Conservation (phyloP, 1,140 invertebrate species). For the Eupristina koningsbergeri region DNA sequence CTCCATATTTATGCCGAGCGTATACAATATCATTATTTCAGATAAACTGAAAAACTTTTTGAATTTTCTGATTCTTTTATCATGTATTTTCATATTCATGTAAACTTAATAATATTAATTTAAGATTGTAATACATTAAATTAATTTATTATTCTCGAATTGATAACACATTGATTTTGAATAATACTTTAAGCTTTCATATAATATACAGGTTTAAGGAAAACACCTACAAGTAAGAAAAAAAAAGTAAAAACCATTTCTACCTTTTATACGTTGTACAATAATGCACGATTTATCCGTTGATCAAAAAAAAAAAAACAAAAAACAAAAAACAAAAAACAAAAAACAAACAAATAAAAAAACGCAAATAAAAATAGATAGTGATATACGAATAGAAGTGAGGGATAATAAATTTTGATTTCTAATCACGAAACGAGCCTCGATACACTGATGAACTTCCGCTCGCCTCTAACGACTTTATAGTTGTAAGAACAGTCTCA, state of each 20-base stretch:
- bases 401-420: background rate
- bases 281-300: background rate
- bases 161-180: background rate
- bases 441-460: slow-evolving; percentile 36
- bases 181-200: background rate
- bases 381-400: background rate
- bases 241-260: background rate
- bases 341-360: no score
- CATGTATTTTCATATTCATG: no score
- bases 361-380: no score
- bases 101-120: no score
- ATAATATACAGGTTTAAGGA: background rate
- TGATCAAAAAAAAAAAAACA: no score
- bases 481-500: slow-evolving; percentile 45
- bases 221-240: background rate
- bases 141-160: background rate
- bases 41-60: no score
- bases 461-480: slow-evolving; percentile 39
- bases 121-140: background rate
- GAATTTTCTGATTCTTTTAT: no score
- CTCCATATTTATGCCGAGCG: no score
- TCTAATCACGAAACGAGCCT: background rate
- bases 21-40: no score
- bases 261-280: background rate
- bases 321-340: no score